These are phyloP conservation scores for Guaruba guarouba DNA, from an alignment of 2,113 vertebrate species.

Conservation along the genomic window DNA sequence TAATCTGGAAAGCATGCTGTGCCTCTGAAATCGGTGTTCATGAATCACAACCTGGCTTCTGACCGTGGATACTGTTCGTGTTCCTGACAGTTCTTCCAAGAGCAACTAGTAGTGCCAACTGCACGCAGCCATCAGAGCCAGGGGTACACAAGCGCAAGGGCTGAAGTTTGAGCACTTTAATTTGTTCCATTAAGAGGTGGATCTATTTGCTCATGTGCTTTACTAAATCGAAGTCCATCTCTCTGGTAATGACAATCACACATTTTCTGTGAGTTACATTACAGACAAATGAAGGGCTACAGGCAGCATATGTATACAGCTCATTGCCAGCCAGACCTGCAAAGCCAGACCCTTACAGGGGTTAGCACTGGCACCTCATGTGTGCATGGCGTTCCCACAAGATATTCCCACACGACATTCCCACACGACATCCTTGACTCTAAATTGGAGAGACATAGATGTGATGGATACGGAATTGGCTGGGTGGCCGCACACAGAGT, in stretches of 20 bases:
- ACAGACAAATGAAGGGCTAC: background rate
- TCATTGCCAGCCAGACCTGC: background rate
- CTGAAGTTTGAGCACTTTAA: background rate
- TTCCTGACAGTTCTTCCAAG: background rate
- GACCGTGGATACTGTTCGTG: background rate
- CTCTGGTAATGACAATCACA: background rate
- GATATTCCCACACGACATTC: background rate
- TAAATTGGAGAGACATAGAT: background rate
- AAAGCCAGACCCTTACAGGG: background rate
- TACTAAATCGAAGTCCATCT: background rate
- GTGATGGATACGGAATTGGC: background rate
- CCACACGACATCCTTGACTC: background rate
- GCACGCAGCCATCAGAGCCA: background rate
- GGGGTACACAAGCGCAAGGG: background rate
- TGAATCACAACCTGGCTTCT: background rate
- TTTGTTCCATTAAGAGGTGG: background rate
- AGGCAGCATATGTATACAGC: background rate
- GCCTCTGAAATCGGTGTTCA: background rate
- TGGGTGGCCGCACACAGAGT: background rate
- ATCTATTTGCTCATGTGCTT: background rate
- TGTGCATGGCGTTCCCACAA: background rate
- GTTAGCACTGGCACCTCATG: background rate
- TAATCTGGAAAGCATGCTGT: background rate
- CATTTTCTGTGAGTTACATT: background rate
- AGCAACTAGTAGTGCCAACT: background rate